A percentile compares a stretch with the other conserved stretches of the same genome.
Evolutionary conservation across 2,113 vertebrate species (phyloP).

Genomic region (Probosciger aterrimus): DNA sequence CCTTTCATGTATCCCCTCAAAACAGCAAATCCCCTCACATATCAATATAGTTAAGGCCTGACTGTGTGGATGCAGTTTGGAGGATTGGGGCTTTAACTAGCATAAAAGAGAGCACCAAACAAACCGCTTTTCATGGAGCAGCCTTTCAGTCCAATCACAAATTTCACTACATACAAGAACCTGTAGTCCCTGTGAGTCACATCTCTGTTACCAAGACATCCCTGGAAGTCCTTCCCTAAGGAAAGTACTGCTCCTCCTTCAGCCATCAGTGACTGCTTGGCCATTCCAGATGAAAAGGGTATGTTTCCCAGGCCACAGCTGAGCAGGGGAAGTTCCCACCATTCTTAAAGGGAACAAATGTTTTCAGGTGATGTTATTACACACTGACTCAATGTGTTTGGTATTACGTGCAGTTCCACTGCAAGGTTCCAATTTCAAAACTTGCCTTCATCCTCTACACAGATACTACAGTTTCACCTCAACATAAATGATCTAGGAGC

Average conservation of each 20-base stretch:
- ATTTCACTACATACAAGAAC: not conserved
- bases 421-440: conserved; percentile 40
- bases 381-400: not conserved
- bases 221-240: not conserved
- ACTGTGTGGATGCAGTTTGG: not conserved
- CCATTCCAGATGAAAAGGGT: not conserved
- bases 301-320: not conserved
- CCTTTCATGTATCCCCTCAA: not conserved
- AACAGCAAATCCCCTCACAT: not conserved
- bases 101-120: not conserved
- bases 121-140: not conserved
- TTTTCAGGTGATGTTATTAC: conserved; percentile 4
- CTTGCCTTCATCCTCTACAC: not conserved
- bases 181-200: not conserved
- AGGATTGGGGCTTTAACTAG: not conserved
- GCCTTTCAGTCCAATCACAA: not conserved
- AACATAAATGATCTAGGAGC: not conserved
- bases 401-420: not conserved
- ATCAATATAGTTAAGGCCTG: not conserved
- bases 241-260: not conserved
- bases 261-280: not conserved
- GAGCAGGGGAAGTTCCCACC: not conserved
- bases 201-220: not conserved
- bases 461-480: not conserved
- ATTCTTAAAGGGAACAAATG: too few relatives aligned